Conservation (phyloP, 2,113 vertebrate genomes). For the Atherinomorus stipes region DNA sequence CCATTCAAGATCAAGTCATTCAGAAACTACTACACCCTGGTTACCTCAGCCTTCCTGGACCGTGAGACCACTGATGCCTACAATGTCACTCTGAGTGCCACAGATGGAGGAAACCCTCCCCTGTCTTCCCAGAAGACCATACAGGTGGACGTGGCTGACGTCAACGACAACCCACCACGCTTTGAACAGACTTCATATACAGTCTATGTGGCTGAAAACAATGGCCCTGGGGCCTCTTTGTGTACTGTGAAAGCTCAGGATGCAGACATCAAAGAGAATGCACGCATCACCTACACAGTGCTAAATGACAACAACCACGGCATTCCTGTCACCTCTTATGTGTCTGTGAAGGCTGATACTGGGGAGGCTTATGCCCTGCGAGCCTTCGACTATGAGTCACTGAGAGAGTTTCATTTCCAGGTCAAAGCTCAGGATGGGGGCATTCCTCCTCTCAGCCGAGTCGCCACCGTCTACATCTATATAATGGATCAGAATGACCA, state of each 20-base stretch:
- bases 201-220: constrained; percentile 94
- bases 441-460: constrained; percentile 91
- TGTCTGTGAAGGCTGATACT: constrained; percentile 92
- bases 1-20: constrained; percentile 95
- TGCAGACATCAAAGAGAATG: constrained; percentile 91
- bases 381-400: constrained; percentile 95
- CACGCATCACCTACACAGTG: constrained; percentile 93
- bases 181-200: constrained; percentile 92
- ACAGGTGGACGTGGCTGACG: constrained; percentile 91
- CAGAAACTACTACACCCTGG: constrained; percentile 95
- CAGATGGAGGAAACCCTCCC: constrained; percentile 90
- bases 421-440: constrained; percentile 96
- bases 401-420: constrained; percentile 93
- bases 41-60: constrained; percentile 92
- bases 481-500: constrained; percentile 95
- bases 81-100: constrained; percentile 95
- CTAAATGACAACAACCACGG: constrained; percentile 93
- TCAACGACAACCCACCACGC: constrained; percentile 94
- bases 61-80: constrained; percentile 91
- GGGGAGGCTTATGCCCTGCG: constrained; percentile 92
- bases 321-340: constrained; percentile 91
- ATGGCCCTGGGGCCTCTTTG: constrained; percentile 88
- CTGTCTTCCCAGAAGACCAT: constrained; percentile 93
- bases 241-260: constrained; percentile 93
- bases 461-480: constrained; percentile 91